Conservation (phyloP, 2,113 vertebrate species). For the Triplophysa siluroides region DNA sequence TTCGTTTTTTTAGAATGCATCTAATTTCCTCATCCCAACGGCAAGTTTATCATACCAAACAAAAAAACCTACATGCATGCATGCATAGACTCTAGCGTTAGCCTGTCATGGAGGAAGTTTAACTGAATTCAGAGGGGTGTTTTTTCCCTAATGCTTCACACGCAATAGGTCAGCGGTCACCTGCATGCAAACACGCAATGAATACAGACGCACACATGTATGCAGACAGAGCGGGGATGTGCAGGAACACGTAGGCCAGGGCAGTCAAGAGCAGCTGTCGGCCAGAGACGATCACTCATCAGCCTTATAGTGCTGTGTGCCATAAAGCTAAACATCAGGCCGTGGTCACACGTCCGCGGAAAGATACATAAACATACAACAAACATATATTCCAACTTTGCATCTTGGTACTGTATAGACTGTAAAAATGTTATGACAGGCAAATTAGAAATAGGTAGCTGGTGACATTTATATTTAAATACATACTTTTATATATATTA, state of each 20-base stretch:
- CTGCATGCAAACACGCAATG: conserved; percentile 11
- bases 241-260: conserved; percentile 69
- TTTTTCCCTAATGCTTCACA: conserved; percentile 11
- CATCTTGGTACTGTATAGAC: no score
- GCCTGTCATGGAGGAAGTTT: conserved; percentile 1
- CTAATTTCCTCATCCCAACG: not conserved
- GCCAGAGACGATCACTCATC: conserved; percentile 67
- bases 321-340: conserved; percentile 66
- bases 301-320: conserved; percentile 55
- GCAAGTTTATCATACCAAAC: not conserved
- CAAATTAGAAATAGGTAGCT: no score
- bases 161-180: conserved; percentile 24
- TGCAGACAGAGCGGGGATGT: conserved; percentile 44
- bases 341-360: conserved; percentile 45
- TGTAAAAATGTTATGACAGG: no score
- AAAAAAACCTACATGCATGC: not conserved
- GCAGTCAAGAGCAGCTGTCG: conserved; percentile 65
- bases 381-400: conserved; percentile 36
- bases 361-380: conserved; percentile 33
- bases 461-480: no score
- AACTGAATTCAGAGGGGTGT: not conserved
- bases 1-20: not conserved
- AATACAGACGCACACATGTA: conserved; percentile 28
- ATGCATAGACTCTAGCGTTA: not conserved
- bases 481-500: no score